Evolutionary conservation across 2,888 invertebrate species (phyloP).

Genomic region (Leucophenga montana): DNA sequence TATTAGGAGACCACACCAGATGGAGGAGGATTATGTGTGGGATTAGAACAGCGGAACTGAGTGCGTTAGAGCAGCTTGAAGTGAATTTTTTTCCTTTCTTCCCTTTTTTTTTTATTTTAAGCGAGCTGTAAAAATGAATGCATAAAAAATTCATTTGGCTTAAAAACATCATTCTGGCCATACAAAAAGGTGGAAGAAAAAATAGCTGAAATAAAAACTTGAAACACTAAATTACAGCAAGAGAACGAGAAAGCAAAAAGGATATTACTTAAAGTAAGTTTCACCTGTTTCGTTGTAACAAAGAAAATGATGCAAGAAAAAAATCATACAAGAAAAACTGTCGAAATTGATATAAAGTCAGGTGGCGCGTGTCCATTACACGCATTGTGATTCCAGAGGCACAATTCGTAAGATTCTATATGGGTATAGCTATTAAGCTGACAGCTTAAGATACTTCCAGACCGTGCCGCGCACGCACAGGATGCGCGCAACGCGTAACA

Average conservation of each 20-base stretch:
- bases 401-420: too few relatives aligned
- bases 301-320: neutral
- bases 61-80: too few relatives aligned
- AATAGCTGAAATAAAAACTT: constrained; percentile 14
- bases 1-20: neutral
- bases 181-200: constrained; percentile 32
- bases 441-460: constrained; percentile 57
- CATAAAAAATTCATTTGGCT: constrained; percentile 65
- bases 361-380: constrained; percentile 66
- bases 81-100: too few relatives aligned
- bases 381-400: constrained; percentile 51
- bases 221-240: neutral
- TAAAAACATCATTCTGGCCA: constrained; percentile 53
- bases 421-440: neutral
- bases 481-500: constrained; percentile 51
- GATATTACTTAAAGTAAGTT: neutral
- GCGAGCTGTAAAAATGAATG: constrained; percentile 33
- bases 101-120: too few relatives aligned
- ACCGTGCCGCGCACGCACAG: constrained; percentile 47
- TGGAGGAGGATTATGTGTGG: neutral
- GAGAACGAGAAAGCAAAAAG: neutral
- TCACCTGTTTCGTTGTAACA: neutral
- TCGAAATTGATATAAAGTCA: constrained; percentile 64
- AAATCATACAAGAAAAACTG: constrained; percentile 17
- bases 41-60: neutral